Base-by-base conservation (phyloP, 2,113 vertebrate species). In the Hucho hucho region DNA sequence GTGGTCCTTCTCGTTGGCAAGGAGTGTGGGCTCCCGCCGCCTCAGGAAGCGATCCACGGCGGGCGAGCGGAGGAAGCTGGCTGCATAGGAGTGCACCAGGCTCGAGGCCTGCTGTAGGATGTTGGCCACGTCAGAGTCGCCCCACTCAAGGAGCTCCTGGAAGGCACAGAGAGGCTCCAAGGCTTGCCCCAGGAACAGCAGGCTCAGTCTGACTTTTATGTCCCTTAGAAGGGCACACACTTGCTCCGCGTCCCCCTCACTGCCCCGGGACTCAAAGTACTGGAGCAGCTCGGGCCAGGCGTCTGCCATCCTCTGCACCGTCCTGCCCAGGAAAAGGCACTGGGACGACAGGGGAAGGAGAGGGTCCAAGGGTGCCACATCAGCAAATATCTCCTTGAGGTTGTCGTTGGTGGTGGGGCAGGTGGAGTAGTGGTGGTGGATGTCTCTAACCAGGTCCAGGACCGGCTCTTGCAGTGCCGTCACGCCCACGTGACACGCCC, bases 181-280 rank as follows among this genome's bases (percentile, higher is more conserved):
- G 0, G 88, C 29, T 3, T 89, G 80, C 7, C 81, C 76, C 0
- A 94, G 87, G 75, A 94, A 94, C 6, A 89, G 65, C 25, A 92
- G 79, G 6, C 68, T 63, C 1, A 90, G 82, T 70, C 72, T 80
- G 3, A 91, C 32, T 28, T 76, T 64, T 1, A 64, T 28, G 49
- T 89, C 72, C 43, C 64, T 61, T 28, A 94, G 75, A 26, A 47
- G 81, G 11, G 2, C 12, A 61, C 26, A 37, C 56, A 91, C 84
- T 1, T 2, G 24, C 2, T 14, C 11, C 0, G 9, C 32, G 0
- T 43, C 78, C 12, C 20, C 43, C 0, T 56, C 9, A 53, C 14
- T n/a, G 0, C 1, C 56, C 67, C 80, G 37, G 0, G 75, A 81
- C 4, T 70, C 79, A 28, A 92, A 93, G 71, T 90, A 89, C 0